Evolutionary conservation across 2,888 invertebrate species (phyloP), one percentile per base, ranked within the genome.

Genomic region (Iphiclides podalirius): DNA sequence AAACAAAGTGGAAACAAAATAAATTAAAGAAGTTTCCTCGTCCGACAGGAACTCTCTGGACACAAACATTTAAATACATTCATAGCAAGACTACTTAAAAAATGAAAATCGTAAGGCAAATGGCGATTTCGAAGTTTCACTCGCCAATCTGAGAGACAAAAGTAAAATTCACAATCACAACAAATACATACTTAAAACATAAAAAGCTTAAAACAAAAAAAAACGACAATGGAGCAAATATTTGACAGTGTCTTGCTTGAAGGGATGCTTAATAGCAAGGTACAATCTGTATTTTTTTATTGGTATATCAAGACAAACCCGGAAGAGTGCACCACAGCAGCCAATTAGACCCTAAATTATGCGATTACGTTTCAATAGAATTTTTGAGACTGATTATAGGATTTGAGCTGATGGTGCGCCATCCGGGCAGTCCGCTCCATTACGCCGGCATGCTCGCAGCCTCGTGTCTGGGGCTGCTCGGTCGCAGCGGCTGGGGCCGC

Each of bases 391-490:
- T 58, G 65, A n/a, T n/a, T n/a, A n/a, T n/a, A n/a, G n/a, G n/a
- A n/a, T n/a, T n/a, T n/a, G n/a, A 85, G 84, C 86, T 82, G 83
- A 67, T 72, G 76, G 75, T 79, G 76, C 79, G 81, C 78, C 72
- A 82, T 70, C 26, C 80, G 81, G 79, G 79, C 79, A 72, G 70
- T 79, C 72, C 72, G 85, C 78, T 80, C 80, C 81, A 82, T 76
- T 78, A 83, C 84, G 84, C 80, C 78, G 68, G 75, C 87, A 87
- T 87, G 86, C 86, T 86, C 85, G 87, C 86, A 87, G 86, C 87
- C 87, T 85, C 86, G 87, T 87, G 67, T 83, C 86, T 88, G 75
- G 86, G 87, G 87, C 87, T 86, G 87, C 85, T 88, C 86, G 85
- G 81, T 83, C 85, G 74, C 75, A 75, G 75, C 79, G 57, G 58